Conservation (phyloP, 2,113 vertebrate species). For the Hippopotamus amphibius region DNA sequence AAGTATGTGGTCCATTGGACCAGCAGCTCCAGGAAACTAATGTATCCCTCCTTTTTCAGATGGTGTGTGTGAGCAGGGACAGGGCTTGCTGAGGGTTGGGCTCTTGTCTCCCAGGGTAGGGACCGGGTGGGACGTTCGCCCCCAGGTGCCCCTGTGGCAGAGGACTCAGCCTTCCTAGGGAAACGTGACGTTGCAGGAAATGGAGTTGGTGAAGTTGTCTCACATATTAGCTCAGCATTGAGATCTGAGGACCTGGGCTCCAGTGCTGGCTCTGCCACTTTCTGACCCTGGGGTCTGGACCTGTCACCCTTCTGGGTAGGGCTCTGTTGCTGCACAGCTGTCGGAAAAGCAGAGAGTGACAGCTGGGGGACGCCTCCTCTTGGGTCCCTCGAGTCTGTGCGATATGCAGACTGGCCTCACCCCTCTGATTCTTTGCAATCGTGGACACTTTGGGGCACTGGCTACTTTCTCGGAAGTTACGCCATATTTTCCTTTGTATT, state of each 20-base stretch:
- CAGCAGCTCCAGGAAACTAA: too few relatives aligned
- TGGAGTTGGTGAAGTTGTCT: too few relatives aligned
- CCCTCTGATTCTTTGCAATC: background rate
- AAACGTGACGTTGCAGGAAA: background rate
- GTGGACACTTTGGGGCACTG: background rate
- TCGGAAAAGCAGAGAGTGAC: background rate
- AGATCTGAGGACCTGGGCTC: too few relatives aligned
- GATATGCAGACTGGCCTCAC: background rate
- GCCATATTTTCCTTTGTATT: background rate
- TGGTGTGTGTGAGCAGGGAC: background rate
- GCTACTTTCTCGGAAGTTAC: background rate
- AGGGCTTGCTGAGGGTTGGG: background rate
- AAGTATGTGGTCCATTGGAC: too few relatives aligned
- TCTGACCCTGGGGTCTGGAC: background rate
- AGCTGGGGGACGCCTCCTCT: background rate
- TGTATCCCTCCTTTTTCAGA: background rate
- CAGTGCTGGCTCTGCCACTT: background rate
- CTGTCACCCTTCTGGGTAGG: background rate
- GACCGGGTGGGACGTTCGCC: background rate
- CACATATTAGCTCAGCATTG: background rate
- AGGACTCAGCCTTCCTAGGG: background rate
- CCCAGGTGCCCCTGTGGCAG: rapidly evolving
- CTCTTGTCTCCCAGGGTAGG: background rate
- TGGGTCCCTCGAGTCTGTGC: background rate
- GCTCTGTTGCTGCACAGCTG: background rate